A percentile compares a stretch with the other conserved stretches of the same genome.
Conservation (phyloP, 1,140 invertebrate species). For the Drosophila saltans region DNA sequence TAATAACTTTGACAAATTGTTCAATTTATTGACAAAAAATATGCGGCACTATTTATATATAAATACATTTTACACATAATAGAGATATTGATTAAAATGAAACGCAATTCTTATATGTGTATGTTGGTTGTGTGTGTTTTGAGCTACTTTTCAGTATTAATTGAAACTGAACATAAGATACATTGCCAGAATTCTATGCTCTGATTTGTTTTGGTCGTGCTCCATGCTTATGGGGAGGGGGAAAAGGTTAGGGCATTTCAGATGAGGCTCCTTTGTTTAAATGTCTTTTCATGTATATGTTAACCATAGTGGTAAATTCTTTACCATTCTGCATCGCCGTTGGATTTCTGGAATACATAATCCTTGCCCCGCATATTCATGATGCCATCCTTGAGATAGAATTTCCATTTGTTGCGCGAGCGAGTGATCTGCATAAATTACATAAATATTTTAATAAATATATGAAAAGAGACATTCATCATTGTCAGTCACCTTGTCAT, state of each 20-base stretch:
- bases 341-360: conserved; percentile 99
- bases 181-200: conserved; percentile 33
- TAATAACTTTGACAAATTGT: conserved; percentile 42
- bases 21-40: conserved; percentile 67
- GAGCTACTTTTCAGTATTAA: conserved; percentile 44
- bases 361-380: conserved; percentile 99
- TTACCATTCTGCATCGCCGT: conserved; percentile 99
- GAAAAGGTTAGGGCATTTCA: conserved; percentile 50
- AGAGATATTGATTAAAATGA: conserved; percentile 45
- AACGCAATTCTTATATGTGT: conserved; percentile 39
- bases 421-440: conserved; percentile 91
- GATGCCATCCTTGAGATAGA: conserved; percentile 99
- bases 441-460: background rate
- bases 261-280: conserved; percentile 70
- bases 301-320: conserved; percentile 28
- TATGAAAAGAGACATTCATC: fast-evolving
- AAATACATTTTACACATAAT: conserved; percentile 48
- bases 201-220: conserved; percentile 53
- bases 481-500: conserved; percentile 92
- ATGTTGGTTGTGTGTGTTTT: conserved; percentile 21
- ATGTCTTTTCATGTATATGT: conserved; percentile 50
- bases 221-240: background rate
- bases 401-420: conserved; percentile 99
- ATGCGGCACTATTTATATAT: conserved; percentile 49
- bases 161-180: conserved; percentile 54